A percentile compares a stretch with the other conserved stretches of the same genome.
These are phyloP conservation scores for Stictonetta naevosa DNA, from an alignment of 2,113 vertebrate species.

Conservation along the genomic window DNA sequence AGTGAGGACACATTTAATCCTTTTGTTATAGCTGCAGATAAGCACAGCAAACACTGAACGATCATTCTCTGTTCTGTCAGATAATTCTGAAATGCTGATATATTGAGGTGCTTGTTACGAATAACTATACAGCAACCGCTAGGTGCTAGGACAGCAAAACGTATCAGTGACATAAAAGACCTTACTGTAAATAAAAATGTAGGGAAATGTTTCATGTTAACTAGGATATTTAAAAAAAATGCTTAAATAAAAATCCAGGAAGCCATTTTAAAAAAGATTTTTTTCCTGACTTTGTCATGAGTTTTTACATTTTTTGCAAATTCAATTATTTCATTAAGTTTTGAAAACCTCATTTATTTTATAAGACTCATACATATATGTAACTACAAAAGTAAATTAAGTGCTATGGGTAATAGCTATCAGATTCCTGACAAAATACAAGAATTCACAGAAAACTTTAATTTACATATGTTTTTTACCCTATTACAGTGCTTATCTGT, in stretches of 20 bases:
- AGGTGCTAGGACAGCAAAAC: not conserved
- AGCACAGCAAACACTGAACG: not conserved
- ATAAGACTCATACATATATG: not conserved
- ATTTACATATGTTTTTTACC: not conserved
- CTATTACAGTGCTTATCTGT: not conserved
- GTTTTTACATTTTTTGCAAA: not conserved
- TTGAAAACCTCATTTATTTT: not conserved
- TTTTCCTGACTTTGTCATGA: not conserved
- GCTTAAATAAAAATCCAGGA: not conserved
- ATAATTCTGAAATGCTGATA: not conserved
- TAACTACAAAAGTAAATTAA: not conserved
- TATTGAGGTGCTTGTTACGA: not conserved
- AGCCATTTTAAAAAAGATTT: not conserved
- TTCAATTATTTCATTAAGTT: not conserved
- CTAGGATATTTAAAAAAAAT: not conserved
- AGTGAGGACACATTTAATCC: not conserved
- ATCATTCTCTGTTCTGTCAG: not conserved
- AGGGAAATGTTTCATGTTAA: not conserved
- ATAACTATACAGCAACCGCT: not conserved
- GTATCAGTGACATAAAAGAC: not conserved
- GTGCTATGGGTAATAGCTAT: not conserved
- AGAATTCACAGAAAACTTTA: not conserved
- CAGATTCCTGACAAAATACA: not conserved
- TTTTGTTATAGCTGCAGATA: constrained; percentile 28
- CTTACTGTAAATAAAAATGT: not conserved